Evolutionary conservation across 2,888 invertebrate species (phyloP).

Genomic region (Drosophila cognata): DNA sequence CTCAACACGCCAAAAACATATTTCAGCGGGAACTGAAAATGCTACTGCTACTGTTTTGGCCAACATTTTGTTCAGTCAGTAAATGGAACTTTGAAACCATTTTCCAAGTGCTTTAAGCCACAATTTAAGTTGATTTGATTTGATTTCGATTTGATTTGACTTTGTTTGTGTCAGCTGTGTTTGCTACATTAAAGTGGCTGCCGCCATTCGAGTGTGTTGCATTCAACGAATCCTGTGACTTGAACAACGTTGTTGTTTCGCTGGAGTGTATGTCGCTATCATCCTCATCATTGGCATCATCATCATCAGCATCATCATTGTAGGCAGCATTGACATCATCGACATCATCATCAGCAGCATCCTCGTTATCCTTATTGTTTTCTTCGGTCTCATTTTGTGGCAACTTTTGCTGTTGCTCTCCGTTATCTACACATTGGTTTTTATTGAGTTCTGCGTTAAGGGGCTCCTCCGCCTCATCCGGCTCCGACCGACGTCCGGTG

Average conservation of each 20-base stretch:
- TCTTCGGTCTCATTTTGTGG: too few species aligned
- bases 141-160: constrained; percentile 16
- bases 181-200: constrained; percentile 46
- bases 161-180: constrained; percentile 26
- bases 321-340: neutral
- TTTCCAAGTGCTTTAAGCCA: constrained; percentile 26
- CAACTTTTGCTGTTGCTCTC: constrained; percentile 24
- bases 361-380: neutral
- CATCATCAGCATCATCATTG: neutral
- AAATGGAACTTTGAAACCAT: constrained; percentile 74
- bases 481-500: constrained; percentile 66
- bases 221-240: constrained; percentile 61
- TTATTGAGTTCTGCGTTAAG: neutral
- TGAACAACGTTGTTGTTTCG: constrained; percentile 71
- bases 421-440: neutral
- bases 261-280: constrained; percentile 65
- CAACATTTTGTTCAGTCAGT: constrained; percentile 3
- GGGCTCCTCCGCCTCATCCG: constrained; percentile 19
- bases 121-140: constrained; percentile 17
- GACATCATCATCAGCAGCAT: neutral
- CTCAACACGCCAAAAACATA: neutral
- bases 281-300: constrained; percentile 36
- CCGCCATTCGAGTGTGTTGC: constrained; percentile 42
- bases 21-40: neutral
- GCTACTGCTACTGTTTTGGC: constrained; percentile 1